Conservation (phyloP, 2,888 invertebrate genomes). For the Cetonia aurata region DNA sequence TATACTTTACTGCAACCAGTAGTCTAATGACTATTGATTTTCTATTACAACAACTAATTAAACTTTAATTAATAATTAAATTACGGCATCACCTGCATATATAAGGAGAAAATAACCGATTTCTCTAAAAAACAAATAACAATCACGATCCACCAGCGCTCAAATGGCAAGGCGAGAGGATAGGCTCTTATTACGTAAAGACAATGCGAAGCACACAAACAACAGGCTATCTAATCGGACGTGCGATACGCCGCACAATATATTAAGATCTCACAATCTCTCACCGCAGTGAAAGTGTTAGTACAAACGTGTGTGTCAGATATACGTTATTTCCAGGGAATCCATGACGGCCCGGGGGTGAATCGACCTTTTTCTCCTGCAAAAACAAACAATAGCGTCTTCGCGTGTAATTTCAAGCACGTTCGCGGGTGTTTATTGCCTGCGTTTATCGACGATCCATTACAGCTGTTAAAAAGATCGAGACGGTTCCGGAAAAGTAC, state of each 20-base stretch:
- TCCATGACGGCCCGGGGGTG: constrained; percentile 28
- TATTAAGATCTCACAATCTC: constrained; percentile 18
- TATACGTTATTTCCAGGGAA: constrained; percentile 16
- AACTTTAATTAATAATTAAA: not conserved
- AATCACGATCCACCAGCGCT: not conserved
- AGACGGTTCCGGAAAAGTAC: constrained; percentile 8
- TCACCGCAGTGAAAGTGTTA: constrained; percentile 23
- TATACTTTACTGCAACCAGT: too few species aligned
- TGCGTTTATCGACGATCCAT: not conserved
- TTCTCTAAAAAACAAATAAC: constrained; percentile 9
- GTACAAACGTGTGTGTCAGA: too few species aligned
- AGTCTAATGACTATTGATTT: too few species aligned
- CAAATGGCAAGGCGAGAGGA: constrained; percentile 8
- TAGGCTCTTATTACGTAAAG: constrained; percentile 11
- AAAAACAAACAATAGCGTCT: constrained; percentile 25
- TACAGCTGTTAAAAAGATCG: constrained; percentile 4
- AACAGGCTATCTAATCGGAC: not conserved
- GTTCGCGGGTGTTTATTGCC: constrained; percentile 2
- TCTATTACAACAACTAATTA: too few species aligned
- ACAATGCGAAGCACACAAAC: not conserved
- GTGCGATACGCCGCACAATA: not conserved
- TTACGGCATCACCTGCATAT: not conserved
- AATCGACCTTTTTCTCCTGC: constrained; percentile 13
- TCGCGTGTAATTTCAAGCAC: constrained; percentile 14
- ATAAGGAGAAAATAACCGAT: constrained; percentile 16